Conservation (phyloP, 2,113 vertebrate genomes). For the Vulpes ferrilata region DNA sequence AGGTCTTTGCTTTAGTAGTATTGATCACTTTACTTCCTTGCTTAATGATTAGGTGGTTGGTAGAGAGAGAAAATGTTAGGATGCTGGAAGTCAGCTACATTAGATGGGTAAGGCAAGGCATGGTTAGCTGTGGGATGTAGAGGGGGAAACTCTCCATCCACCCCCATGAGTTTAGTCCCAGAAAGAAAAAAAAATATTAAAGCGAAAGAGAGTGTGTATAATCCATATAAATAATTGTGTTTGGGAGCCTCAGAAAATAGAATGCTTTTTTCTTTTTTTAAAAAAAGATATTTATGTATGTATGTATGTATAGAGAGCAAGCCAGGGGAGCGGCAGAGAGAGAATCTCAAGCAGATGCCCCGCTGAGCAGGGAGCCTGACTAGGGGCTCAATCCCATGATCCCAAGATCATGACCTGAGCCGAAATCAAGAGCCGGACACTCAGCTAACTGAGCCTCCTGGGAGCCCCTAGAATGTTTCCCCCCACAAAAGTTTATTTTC, state of each 20-base stretch:
- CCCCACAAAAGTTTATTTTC: fast-evolving
- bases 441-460: too few relatives aligned
- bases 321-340: not conserved
- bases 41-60: not conserved
- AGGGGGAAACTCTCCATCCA: not conserved
- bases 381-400: not conserved
- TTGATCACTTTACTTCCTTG: not conserved
- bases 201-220: not conserved
- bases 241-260: not conserved
- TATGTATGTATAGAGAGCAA: not conserved
- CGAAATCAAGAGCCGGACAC: too few relatives aligned
- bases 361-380: fast-evolving
- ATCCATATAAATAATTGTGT: not conserved
- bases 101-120: not conserved
- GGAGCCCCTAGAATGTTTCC: not conserved
- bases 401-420: not conserved
- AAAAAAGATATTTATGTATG: not conserved
- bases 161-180: not conserved
- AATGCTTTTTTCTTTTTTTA: not conserved
- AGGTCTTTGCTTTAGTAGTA: not conserved
- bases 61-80: not conserved
- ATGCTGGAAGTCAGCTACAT: not conserved
- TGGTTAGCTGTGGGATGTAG: not conserved
- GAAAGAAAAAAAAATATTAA: not conserved
- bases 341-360: not conserved